Base-by-base conservation (phyloP, 2,113 vertebrate genomes). In the Percina caprodes region DNA sequence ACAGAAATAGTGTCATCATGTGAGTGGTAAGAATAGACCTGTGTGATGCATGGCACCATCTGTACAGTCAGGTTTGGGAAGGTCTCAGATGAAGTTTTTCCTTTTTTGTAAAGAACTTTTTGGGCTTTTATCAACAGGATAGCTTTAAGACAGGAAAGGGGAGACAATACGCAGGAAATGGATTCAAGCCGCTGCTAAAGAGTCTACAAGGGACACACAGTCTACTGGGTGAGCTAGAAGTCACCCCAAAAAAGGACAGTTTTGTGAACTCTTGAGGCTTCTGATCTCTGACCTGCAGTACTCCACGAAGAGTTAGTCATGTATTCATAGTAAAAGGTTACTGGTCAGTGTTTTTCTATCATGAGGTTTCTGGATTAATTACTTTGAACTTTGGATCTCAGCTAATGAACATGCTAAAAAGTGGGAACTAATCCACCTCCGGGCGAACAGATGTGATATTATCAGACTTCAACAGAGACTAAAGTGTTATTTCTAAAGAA, bases 1-100 rank as follows among this genome's bases (percentile, higher is more conserved):
- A 80, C 75, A 55, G 46, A 84, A 86, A 91, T 90, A 86, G 79
- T 8, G 5, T n/a, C 8, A 5, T 84, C 92, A 89, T 89, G 90
- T 87, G 90, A 86, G 63, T 0, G 49, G 55, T 81, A 80, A 91
- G 82, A 89, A 91, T 91, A 91, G 79, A 85, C 3, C 23, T 33
- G 48, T 6, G 14, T 21, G 39, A 60, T 18, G 76, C 23, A 14
- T n/a, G 65, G 70, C 86, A 61, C 51, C 49, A 0, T 51, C 5
- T 61, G 42, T 30, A 60, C 55, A 42, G 21, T 23, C 52, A 18
- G 33, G 52, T 72, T 14, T n/a, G 3, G 2, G 52, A 73, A 54
- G 26, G 56, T 70, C 65, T 39, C 48, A 10, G 54, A 12, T 5
- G n/a, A 42, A 72, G 54, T 30, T 13, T 42, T 42, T 0, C 0